Base-by-base conservation (phyloP, 2,797 vertebrate genomes). In the Acanthopagrus latus region DNA sequence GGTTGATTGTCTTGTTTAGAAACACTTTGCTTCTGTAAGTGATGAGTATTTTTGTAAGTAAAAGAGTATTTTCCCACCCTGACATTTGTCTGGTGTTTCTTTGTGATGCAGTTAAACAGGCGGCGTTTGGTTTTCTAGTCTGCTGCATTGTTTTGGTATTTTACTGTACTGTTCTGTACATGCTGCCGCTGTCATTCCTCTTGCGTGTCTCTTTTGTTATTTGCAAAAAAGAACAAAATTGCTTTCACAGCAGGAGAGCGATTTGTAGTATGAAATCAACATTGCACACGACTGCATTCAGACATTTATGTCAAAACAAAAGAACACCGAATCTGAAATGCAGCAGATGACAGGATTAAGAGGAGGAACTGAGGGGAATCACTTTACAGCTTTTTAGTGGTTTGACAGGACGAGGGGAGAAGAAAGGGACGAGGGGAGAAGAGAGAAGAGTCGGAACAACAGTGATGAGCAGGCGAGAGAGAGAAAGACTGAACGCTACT, bases 291-390 rank as follows among this genome's bases (percentile, higher is more conserved):
- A 16, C 16, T 20, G 57, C 70, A 46, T 66, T 23, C 14, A 51
- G 47, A 57, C 60, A 48, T 71, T 72, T 41, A 41, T 52, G 76
- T 48, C 66, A 77, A 75, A 83, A 87, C 69, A 59, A 72, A 74
- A 62, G 60, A 33, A 21, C 69, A 48, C 55, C 57, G 29, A 83
- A 70, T 60, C 47, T 20, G 65, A 69, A 81, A 68, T 1, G n/a
- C 52, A 82, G 72, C 50, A 68, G 72, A 64, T 71, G 80, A 81
- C 65, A 67, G 80, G 65, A 80, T 76, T 71, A 81, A 69, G 44
- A n/a, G 20, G 58, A 58, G 12, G 64, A 57, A 55, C 57, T 76
- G 70, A 81, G 52, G 66, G 59, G 69, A 80, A 73, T 76, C 56
- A 29, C 27, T 55, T 67, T 60, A 38, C 44, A 21, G 71, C 47